Percentiles rank a stretch among this genome's conserved stretches.
Conservation (phyloP, 30 jellyfish, hydroid and myxozoan genomes). For the Chrysaora quinquecirrha region DNA sequence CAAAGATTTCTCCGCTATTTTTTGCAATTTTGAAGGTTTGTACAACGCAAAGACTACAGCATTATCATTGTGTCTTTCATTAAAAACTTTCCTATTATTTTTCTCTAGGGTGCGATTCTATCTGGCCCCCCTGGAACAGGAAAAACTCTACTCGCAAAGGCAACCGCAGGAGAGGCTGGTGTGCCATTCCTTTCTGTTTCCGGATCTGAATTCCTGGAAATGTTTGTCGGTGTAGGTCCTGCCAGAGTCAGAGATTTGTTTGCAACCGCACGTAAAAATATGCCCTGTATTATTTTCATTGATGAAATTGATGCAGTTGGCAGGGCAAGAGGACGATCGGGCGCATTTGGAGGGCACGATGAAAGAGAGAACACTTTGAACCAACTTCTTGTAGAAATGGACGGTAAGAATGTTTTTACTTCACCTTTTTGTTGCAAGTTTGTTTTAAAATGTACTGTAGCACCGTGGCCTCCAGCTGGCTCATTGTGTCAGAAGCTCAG, state of each 20-base stretch:
- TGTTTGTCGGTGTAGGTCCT: slow-evolving; percentile 99
- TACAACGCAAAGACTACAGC: too few relatives aligned
- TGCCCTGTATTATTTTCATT: slow-evolving; percentile 96
- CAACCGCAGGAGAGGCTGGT: slow-evolving; percentile 99
- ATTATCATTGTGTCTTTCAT: too few relatives aligned
- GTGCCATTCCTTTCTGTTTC: slow-evolving; percentile 95
- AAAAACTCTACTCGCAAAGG: slow-evolving; percentile 97
- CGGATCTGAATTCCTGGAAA: slow-evolving; percentile 98
- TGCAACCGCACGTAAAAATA: slow-evolving; percentile 93
- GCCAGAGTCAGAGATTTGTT: slow-evolving; percentile 97
- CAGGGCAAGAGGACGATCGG: slow-evolving; percentile 96
- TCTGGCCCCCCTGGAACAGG: slow-evolving; percentile 99
- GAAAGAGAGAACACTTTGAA: slow-evolving; percentile 97
- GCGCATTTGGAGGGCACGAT: slow-evolving; percentile 99
- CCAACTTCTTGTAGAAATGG: slow-evolving; percentile 98
- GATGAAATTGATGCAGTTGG: slow-evolving; percentile 99
- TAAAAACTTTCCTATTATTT: too few relatives aligned
- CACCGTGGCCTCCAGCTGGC: too few relatives aligned
- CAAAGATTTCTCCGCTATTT: too few relatives aligned
- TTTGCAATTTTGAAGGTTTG: too few relatives aligned
- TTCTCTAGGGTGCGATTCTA: slow-evolving; percentile 93
- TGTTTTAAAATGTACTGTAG: too few relatives aligned
- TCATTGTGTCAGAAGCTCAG: too few relatives aligned
- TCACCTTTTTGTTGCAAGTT: too few relatives aligned
- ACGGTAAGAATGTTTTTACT: slow-evolving; percentile 71